phyloP scores from a whole-genome alignment of 23 tunicate species.

The Trididemnum clinides region DNA sequence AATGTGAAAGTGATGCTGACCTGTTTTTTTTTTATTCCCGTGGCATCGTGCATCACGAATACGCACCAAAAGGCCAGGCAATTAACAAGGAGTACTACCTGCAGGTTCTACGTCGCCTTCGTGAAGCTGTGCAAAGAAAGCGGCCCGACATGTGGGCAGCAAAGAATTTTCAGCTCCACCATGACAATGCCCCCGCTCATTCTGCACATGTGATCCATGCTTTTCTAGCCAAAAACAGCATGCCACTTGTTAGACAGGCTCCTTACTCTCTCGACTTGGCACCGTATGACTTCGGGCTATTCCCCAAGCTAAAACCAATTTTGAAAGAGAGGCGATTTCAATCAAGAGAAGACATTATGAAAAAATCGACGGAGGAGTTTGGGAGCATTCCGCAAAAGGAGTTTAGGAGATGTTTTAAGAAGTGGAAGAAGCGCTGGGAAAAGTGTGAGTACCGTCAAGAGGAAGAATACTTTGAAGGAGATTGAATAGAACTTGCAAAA shows the following conservation, averaged over 20 bases:
- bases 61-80: not conserved
- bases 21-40: not conserved
- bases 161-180: conserved; percentile 8
- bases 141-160: not conserved
- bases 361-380: not conserved
- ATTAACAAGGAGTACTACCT: conserved; percentile 7
- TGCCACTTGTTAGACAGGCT: conserved; percentile 6
- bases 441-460: too few species aligned
- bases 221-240: conserved; percentile 4
- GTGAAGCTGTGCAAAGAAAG: not conserved
- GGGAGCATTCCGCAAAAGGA: not conserved
- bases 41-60: not conserved
- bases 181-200: conserved; percentile 8
- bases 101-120: not conserved
- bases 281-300: not conserved
- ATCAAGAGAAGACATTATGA: not conserved
- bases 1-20: not conserved
- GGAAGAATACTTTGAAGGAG: not conserved
- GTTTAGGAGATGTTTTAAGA: not conserved
- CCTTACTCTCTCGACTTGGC: not conserved
- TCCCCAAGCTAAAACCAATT: not conserved
- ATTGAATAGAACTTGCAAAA: not conserved
- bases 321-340: not conserved
- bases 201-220: not conserved
- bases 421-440: not conserved